These are phyloP conservation scores for Matsumyia berberina DNA, from an alignment of 2,888 invertebrate species.

Conservation along the genomic window DNA sequence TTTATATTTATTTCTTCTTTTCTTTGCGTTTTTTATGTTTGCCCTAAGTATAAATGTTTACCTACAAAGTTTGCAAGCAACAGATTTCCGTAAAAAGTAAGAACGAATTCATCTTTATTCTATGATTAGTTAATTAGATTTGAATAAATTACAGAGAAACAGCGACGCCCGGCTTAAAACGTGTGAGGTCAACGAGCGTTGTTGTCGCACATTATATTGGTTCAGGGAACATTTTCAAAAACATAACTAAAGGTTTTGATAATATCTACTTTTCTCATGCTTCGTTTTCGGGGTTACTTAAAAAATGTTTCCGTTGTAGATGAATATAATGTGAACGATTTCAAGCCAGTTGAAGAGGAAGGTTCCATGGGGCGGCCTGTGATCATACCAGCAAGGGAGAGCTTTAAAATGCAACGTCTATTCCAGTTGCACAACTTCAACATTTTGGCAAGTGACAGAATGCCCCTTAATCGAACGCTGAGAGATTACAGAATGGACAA, in stretches of 20 bases:
- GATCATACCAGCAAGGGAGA: slow-evolving; percentile 89
- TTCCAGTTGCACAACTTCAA: slow-evolving; percentile 95
- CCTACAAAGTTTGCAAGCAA: slow-evolving; percentile 81
- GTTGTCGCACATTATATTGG: slow-evolving; percentile 96
- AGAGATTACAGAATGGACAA: slow-evolving; percentile 93
- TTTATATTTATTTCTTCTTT: slow-evolving; percentile 83
- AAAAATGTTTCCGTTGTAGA: slow-evolving; percentile 79
- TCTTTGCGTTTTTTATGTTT: slow-evolving; percentile 84
- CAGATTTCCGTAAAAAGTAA: slow-evolving; percentile 68
- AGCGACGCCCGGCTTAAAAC: slow-evolving; percentile 58
- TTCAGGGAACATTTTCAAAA: slow-evolving; percentile 90
- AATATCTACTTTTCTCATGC: slow-evolving; percentile 18
- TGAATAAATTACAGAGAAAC: slow-evolving; percentile 77
- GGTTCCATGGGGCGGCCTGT: slow-evolving; percentile 93
- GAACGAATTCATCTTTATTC: neutral
- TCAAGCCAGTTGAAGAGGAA: slow-evolving; percentile 89
- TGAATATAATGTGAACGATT: slow-evolving; percentile 89
- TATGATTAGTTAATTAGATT: slow-evolving; percentile 36
- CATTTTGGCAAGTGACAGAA: slow-evolving; percentile 93
- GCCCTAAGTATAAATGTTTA: slow-evolving; percentile 84
- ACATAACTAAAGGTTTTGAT: slow-evolving; percentile 89
- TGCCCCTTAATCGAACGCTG: slow-evolving; percentile 92
- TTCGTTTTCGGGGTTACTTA: slow-evolving; percentile 35
- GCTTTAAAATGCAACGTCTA: slow-evolving; percentile 90
- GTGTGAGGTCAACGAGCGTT: slow-evolving; percentile 80